These are phyloP conservation scores for Phacellophora camtschatica DNA, from an alignment of 30 jellyfish, hydroid and myxozoan species.

Conservation along the genomic window DNA sequence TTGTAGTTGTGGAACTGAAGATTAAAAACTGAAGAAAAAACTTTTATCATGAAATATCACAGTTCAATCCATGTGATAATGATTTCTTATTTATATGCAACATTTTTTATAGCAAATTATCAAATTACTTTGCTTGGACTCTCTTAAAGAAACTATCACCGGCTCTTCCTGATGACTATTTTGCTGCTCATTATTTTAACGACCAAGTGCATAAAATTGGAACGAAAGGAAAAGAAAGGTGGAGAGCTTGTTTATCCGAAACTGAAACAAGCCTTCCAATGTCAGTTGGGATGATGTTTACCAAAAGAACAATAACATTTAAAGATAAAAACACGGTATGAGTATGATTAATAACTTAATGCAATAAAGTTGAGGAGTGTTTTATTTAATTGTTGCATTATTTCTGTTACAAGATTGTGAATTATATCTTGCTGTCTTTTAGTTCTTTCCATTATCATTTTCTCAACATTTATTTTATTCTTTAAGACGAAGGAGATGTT, in stretches of 20 bases:
- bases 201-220: neutral
- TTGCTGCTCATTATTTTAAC: slow-evolving; percentile 34
- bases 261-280: slow-evolving; percentile 34
- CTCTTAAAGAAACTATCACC: slow-evolving; percentile 46
- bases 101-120: neutral
- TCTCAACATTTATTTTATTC: no score
- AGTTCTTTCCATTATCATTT: no score
- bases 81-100: neutral
- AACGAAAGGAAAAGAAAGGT: slow-evolving; percentile 39
- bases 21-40: no score
- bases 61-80: no score
- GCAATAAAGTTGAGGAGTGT: neutral
- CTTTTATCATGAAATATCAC: no score
- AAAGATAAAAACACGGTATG: neutral
- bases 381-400: neutral
- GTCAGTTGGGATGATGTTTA: slow-evolving; percentile 59
- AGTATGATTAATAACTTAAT: neutral
- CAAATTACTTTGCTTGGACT: slow-evolving; percentile 36
- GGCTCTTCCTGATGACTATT: slow-evolving; percentile 30
- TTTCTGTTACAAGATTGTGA: no score
- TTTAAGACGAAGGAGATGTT: neutral
- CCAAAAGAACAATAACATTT: slow-evolving; percentile 5
- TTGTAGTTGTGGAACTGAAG: no score
- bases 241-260: slow-evolving; percentile 58
- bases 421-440: no score